Evolutionary conservation across 2,888 invertebrate genomes (phyloP), one percentile per base, ranked within the genome.

Genomic region (Cyclophora albipunctata): DNA sequence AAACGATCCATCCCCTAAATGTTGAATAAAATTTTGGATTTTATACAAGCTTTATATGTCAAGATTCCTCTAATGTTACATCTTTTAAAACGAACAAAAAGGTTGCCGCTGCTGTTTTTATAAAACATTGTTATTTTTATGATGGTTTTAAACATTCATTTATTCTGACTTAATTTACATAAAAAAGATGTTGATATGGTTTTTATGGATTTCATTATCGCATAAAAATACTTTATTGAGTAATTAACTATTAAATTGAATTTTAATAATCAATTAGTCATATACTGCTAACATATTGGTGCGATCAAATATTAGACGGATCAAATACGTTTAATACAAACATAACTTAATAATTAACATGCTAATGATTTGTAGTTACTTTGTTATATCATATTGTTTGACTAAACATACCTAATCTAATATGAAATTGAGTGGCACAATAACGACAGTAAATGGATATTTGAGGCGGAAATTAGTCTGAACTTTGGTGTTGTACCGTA

Each of bases 361-460:
- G 4, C 4, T 44, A 44, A 34, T 33, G 7, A 34, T 44, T 44
- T 44, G 45, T 45, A 45, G 37, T 37, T 37, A 5, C 20, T 20
- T 20, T 37, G 37, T 37, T 37, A 37, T 37, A 37, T 37, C 37
- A 37, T 4, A 61, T 51, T 52, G 56, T 58, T 51, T 57, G 58
- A 60, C 73, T 69, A 68, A 75, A 71, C 67, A 66, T 80, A n/a
- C n/a, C n/a, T n/a, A 82, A 80, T 79, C 64, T 60, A 79, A 77
- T 81, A 73, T 67, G 67, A 76, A 75, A 67, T 79, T 74, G 74
- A 82, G 78, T 79, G 75, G 75, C 73, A 75, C 72, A 78, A 77
- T 82, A 81, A 83, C 76, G 75, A 70, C 74, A 68, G 77, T 82
- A 80, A 85, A 81, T 84, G 74, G 78, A 80, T 84, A 83, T 79